Conservation (phyloP, 1,140 invertebrate species). For the Glomeris maerens region DNA sequence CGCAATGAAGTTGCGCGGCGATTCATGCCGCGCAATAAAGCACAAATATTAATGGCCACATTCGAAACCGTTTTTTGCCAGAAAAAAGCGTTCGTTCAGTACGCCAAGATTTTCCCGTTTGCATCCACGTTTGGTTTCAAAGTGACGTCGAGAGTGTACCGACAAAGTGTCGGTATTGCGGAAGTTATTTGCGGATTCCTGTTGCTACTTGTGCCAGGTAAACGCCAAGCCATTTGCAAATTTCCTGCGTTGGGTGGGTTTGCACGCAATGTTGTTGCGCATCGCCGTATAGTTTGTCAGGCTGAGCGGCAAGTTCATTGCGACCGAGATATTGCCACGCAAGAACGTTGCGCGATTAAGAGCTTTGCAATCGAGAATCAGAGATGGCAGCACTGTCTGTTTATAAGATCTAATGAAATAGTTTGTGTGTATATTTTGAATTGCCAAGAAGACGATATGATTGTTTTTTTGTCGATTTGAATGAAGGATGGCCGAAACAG, state of each 20-base stretch:
- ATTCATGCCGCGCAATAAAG: conserved; percentile 16
- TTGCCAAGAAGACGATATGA: no score
- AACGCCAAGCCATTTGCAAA: no score
- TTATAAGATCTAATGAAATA: no score
- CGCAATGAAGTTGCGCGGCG: conserved; percentile 7
- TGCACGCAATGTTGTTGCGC: conserved; percentile 17
- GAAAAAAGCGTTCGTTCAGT: conserved; percentile 92
- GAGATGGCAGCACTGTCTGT: no score
- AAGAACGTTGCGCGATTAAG: no score
- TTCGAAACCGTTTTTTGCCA: conserved; percentile 41
- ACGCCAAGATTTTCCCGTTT: conserved; percentile 90
- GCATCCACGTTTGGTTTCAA: conserved; percentile 65
- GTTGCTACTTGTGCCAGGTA: conserved; percentile 71
- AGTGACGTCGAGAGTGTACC: conserved; percentile 82
- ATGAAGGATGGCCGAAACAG: no score
- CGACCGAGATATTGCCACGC: conserved; percentile 1
- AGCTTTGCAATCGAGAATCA: no score
- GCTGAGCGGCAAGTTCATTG: background rate
- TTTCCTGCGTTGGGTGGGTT: background rate
- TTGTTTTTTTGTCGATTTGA: no score
- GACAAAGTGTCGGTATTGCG: conserved; percentile 66
- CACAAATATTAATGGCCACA: background rate
- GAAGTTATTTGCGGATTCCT: conserved; percentile 81
- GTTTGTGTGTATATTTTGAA: no score
- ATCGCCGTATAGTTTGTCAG: conserved; percentile 6